Evolutionary conservation across 2,888 invertebrate genomes (phyloP).

Genomic region (Dicyrtoma fusca): DNA sequence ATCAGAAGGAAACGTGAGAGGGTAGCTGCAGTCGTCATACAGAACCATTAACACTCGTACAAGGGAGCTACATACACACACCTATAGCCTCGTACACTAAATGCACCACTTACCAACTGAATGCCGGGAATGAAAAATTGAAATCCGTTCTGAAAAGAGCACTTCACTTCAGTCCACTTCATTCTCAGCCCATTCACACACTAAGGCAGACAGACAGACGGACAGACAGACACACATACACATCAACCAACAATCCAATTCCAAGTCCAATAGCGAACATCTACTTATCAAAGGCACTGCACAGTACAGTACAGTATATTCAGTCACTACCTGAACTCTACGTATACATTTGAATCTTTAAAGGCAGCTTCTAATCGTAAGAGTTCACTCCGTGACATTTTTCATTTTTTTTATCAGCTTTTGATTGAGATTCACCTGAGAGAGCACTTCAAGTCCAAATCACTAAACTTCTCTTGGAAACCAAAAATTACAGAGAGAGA

Average conservation of each 20-base stretch:
- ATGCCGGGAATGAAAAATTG: conserved; percentile 44
- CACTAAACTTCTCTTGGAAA: conserved; percentile 22
- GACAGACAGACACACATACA: conserved; percentile 9
- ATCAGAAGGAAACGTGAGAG: too few species aligned
- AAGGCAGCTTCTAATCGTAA: too few species aligned
- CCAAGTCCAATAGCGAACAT: too few species aligned
- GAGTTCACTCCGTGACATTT: conserved; percentile 19
- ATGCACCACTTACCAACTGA: neutral
- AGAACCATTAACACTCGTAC: too few species aligned
- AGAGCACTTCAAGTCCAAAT: conserved; percentile 32
- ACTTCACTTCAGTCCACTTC: conserved; percentile 44
- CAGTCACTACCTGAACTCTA: too few species aligned
- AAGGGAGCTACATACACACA: too few species aligned
- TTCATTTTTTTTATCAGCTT: conserved; percentile 4
- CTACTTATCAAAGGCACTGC: too few species aligned
- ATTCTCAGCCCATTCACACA: conserved; percentile 26
- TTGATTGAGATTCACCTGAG: conserved; percentile 37
- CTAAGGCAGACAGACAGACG: neutral
- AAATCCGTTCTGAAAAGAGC: conserved; percentile 42
- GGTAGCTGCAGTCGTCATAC: too few species aligned
- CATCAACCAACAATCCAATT: neutral
- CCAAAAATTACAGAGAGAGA: too few species aligned
- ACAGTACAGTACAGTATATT: too few species aligned
- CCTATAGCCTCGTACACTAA: neutral
- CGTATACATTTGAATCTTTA: too few species aligned